Evolutionary conservation across 1,140 invertebrate genomes (phyloP), one percentile per base, ranked within the genome.

Genomic region (Fopius arisanus): DNA sequence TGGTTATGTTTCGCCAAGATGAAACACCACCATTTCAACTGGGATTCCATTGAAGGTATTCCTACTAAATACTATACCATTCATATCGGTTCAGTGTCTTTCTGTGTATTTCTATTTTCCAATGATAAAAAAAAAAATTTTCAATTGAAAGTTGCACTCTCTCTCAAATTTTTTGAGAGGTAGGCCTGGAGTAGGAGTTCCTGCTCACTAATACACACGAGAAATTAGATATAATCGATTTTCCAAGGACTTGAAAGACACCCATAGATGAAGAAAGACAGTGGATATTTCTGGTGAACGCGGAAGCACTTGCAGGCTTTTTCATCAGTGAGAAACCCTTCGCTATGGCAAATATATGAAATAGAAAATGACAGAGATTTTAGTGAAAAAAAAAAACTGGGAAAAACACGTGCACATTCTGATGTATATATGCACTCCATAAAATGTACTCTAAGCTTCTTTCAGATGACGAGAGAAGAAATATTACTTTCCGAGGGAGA

Each of bases 401-500:
- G 63, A 31, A 33, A 41, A 43, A 67, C 16, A 67, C 40, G n/a
- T 41, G 14, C 37, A 40, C 66, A 26, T 14, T 43, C 23, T 41
- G 21, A 43, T 37, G 16, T 41, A 43, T 41, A 26, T 9, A 59
- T 12, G 0, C 33, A 12, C 19, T 59, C 21, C 54, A 59, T 59
- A 59, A 59, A 59, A 59, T 59, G 54, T 59, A 26, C 54, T 43
- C 37, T 73, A 67, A 73, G 43, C 65, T 48, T 73, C 71, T 67
- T 48, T n/a, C 65, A 73, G 71, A 73, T 73, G 65, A 67, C 66
- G n/a, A 66, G 67, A 26, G 51, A 73, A n/a, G 65, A 73, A 73
- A 73, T 73, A 73, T 73, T 73, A 73, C 71, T 66, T 33, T 28
- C 29, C 37, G 63, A 21, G 40, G 37, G 41, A 66, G 0, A 28